Percentiles rank a stretch among this genome's conserved stretches.
Conservation (phyloP, 2,888 invertebrate species). For the Arrhopalites spinosus region DNA sequence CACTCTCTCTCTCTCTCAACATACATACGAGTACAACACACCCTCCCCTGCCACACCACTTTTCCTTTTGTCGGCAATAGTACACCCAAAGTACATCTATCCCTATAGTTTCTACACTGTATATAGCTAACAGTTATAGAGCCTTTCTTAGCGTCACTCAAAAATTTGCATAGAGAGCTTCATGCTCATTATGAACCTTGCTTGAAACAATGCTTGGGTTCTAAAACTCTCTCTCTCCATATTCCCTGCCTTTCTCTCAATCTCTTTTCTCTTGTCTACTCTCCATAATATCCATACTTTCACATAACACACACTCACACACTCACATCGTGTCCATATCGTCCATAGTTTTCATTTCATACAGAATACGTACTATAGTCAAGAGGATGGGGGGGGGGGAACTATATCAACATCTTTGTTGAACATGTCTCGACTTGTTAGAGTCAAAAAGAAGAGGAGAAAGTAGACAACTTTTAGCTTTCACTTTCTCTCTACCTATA, state of each 20-base stretch:
- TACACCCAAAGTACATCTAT: background rate
- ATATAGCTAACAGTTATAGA: no score
- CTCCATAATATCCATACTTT: conserved; percentile 16
- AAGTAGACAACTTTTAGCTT: background rate
- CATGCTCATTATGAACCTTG: conserved; percentile 33
- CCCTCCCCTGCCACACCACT: no score
- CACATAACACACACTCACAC: conserved; percentile 12
- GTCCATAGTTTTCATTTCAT: background rate
- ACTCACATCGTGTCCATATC: background rate
- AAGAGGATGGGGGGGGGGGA: no score
- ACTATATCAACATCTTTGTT: background rate
- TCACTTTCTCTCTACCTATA: background rate
- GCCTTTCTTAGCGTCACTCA: conserved; percentile 37
- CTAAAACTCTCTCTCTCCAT: background rate
- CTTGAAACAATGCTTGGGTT: conserved; percentile 32
- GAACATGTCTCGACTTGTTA: background rate
- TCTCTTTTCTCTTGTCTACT: background rate
- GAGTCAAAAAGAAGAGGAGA: background rate
- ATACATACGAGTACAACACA: background rate
- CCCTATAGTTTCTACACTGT: background rate
- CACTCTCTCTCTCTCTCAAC: background rate
- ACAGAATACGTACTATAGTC: background rate
- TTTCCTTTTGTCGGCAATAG: background rate
- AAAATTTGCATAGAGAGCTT: conserved; percentile 35
- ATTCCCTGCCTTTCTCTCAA: conserved; percentile 1